Evolutionary conservation across 2,888 invertebrate species (phyloP), one percentile per base, ranked within the genome.

Genomic region (Ornithoptera priamus): DNA sequence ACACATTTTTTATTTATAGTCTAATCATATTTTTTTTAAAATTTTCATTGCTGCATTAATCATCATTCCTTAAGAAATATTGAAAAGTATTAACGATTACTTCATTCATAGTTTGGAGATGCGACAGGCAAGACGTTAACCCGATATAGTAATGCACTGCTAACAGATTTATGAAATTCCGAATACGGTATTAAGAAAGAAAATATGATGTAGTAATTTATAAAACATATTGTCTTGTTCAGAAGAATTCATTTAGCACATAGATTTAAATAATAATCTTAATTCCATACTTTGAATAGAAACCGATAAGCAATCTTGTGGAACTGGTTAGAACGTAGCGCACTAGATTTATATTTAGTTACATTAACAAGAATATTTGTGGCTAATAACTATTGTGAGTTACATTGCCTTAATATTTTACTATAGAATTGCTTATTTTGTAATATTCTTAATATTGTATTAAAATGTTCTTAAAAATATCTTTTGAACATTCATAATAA

Each of bases 1-100:
- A 69, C 56, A 69, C 36, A 22, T 39, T 5, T 22, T 58, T 17
- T 24, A 42, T 62, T 53, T 8, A 24, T 46, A 53, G 24, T 63
- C 36, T 50, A 24, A 65, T 61, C 24, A 17, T 18, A 65, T 58
- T 12, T 7, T 7, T 1, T n/a, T 53, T 1, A 53, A 7, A n/a
- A 53, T n/a, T 53, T 53, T n/a, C n/a, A n/a, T n/a, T n/a, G n/a
- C 53, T 53, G 53, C 18, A 53, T 6, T 53, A 18, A n/a, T n/a
- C n/a, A 53, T n/a, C 6, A n/a, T 53, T n/a, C n/a, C n/a, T 12
- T 53, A 53, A 18, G n/a, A n/a, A 53, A 53, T 5, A 53, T 53
- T 7, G n/a, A 53, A 53, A 53, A 6, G 18, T 18, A 18, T 53
- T 53, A n/a, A 53, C 18, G 18, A 42, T 42, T 42, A 42, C 46